A percentile compares a stretch with the other conserved stretches of the same genome.
Evolutionary conservation across 1,140 invertebrate species (phyloP).

Genomic region (Nephila pilipes): DNA sequence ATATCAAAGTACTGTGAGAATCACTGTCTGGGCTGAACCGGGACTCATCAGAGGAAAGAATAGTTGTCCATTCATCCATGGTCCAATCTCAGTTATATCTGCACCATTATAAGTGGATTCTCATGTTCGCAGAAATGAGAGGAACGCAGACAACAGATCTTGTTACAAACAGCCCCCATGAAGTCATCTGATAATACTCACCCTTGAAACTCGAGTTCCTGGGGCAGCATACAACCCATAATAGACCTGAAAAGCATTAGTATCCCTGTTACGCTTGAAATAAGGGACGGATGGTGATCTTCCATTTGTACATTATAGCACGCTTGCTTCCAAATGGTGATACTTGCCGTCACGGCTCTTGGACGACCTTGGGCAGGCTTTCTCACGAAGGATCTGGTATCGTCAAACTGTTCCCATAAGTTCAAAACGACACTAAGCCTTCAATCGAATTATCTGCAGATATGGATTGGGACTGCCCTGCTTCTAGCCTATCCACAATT

Average conservation of each 20-base stretch:
- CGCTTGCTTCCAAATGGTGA: too few relatives aligned
- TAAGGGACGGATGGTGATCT: neutral
- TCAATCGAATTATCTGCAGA: neutral
- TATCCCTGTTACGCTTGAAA: neutral
- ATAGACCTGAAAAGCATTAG: neutral
- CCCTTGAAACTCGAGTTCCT: neutral
- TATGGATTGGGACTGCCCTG: neutral
- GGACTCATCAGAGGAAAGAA: conserved; percentile 25
- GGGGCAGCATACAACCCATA: neutral
- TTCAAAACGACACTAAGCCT: neutral
- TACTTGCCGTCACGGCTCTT: neutral
- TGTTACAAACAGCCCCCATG: neutral
- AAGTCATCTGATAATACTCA: conserved; percentile 1
- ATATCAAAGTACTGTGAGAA: neutral
- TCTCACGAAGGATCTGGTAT: conserved; percentile 6
- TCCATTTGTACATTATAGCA: too few relatives aligned
- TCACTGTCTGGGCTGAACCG: conserved; percentile 11
- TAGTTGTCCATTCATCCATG: neutral
- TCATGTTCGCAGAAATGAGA: neutral
- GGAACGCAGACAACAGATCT: neutral
- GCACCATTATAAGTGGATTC: conserved; percentile 14
- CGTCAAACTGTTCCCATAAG: conserved; percentile 35
- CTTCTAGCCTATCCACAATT: too few relatives aligned
- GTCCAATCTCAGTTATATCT: neutral
- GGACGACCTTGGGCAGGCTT: neutral